These are phyloP conservation scores for Rana temporaria DNA, from an alignment of 2,113 vertebrate genomes.

Conservation along the genomic window DNA sequence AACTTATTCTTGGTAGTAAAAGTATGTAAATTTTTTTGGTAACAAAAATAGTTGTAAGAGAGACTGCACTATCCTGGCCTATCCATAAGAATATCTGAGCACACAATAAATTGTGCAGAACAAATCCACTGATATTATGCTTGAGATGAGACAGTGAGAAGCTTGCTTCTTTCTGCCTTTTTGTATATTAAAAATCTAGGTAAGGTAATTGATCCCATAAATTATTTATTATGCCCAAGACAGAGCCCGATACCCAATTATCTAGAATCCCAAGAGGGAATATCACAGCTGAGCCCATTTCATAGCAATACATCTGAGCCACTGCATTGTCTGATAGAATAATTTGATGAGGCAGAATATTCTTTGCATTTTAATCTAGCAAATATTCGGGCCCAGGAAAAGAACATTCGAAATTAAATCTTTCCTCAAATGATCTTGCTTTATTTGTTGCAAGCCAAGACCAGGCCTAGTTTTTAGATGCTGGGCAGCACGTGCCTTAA, in stretches of 20 bases:
- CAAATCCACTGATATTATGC: not conserved
- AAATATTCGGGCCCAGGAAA: too few species aligned
- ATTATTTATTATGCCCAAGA: constrained; percentile 45
- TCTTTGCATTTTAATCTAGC: not conserved
- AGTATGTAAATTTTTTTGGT: too few species aligned
- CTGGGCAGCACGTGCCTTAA: too few species aligned
- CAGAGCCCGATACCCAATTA: constrained; percentile 35
- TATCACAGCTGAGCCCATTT: constrained; percentile 42
- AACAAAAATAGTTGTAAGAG: too few species aligned
- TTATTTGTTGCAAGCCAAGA: too few species aligned
- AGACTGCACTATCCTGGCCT: too few species aligned
- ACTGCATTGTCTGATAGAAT: constrained; percentile 4
- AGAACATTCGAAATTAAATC: too few species aligned
- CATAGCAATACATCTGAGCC: not conserved
- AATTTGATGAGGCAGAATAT: not conserved
- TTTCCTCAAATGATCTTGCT: too few species aligned
- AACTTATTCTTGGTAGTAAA: too few species aligned
- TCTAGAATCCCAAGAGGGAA: constrained; percentile 20
- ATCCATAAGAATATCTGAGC: not conserved
- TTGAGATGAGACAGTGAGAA: too few species aligned
- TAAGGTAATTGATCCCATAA: constrained; percentile 27
- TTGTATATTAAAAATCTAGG: constrained; percentile 10
- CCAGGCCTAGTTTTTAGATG: too few species aligned
- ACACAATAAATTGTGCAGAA: not conserved
- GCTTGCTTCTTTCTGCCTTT: not conserved